Evolutionary conservation across 2,113 vertebrate species (phyloP), one percentile per base, ranked within the genome.

Genomic region (Eubucco bourcierii): DNA sequence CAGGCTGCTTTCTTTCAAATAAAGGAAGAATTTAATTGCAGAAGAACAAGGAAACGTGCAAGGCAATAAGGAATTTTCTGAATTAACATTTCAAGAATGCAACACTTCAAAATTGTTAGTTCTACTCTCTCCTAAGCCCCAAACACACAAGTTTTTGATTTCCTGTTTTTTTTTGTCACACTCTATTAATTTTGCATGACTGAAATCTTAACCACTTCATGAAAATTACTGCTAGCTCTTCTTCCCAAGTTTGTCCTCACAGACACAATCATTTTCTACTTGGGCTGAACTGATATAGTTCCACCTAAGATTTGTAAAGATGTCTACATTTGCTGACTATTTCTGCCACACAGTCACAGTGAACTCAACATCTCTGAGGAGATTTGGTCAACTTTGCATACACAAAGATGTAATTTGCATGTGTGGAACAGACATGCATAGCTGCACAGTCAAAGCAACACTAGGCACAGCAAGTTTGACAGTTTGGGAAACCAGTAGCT

Each of bases 341-440:
- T 81, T 80, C 47, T 44, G 27, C 29, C 9, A 10, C 39, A 17
- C 9, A 37, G 21, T 7, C 27, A 29, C 0, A 7, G 25, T 27
- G 44, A 86, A 53, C 31, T 16, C 63, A 65, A 0, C 9, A 66
- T 37, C 34, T 10, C 55, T 50, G 46, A 73, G 15, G 53, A 76
- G 29, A 33, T 44, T 1, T 58, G 44, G 5, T 10, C 79, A 39
- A 28, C 64, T 46, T 33, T 56, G 44, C 65, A 52, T 12, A 31
- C 5, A 64, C 1, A 2, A 50, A 68, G 47, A 46, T 55, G 6
- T 1, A n/a, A 59, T 25, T 14, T 2, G 3, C 52, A 15, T 1
- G 7, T 3, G 16, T 8, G 33, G 41, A 81, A 67, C 28, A 15
- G 25, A 60, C 44, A 60, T 0, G 1, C 6, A 16, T 2, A 60